A percentile compares a stretch with the other conserved stretches of the same genome.
Evolutionary conservation across 2,888 invertebrate genomes (phyloP).

Genomic region (Andrena flavipes): DNA sequence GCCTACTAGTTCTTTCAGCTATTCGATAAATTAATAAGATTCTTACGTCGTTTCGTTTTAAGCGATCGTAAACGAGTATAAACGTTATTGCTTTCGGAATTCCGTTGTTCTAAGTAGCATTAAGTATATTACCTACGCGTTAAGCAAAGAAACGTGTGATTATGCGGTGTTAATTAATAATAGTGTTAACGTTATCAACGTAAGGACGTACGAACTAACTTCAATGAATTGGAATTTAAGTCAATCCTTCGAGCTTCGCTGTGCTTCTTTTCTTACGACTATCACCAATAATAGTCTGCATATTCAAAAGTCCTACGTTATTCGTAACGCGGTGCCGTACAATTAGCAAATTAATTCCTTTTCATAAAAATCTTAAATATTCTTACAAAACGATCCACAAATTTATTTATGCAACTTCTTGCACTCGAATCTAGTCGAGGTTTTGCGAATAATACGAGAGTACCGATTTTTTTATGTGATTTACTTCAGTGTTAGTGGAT

Average conservation of each 20-base stretch:
- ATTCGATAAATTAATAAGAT: conserved; percentile 29
- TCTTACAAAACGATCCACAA: too few species aligned
- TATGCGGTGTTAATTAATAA: conserved; percentile 14
- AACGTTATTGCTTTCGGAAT: conserved; percentile 57
- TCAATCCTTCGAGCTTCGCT: conserved; percentile 4
- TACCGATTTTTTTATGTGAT: too few species aligned
- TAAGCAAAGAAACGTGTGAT: conserved; percentile 34
- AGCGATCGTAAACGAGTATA: conserved; percentile 49
- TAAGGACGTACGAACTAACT: background rate
- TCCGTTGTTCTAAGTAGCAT: conserved; percentile 50
- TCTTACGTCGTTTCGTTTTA: conserved; percentile 15
- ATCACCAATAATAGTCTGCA: too few species aligned
- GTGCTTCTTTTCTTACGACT: background rate
- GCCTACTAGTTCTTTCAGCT: conserved; percentile 11
- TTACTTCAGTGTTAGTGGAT: too few species aligned
- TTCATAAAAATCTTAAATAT: too few species aligned
- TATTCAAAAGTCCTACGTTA: too few species aligned
- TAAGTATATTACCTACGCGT: background rate
- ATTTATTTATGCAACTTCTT: too few species aligned
- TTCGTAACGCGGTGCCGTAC: too few species aligned
- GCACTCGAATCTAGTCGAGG: too few species aligned
- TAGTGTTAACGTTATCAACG: conserved; percentile 6
- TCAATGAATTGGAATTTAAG: conserved; percentile 5
- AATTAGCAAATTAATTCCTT: too few species aligned
- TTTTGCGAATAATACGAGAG: too few species aligned